phyloP scores from a whole-genome alignment of 2,888 invertebrate species.

The Sepioteuthis lessoniana region DNA sequence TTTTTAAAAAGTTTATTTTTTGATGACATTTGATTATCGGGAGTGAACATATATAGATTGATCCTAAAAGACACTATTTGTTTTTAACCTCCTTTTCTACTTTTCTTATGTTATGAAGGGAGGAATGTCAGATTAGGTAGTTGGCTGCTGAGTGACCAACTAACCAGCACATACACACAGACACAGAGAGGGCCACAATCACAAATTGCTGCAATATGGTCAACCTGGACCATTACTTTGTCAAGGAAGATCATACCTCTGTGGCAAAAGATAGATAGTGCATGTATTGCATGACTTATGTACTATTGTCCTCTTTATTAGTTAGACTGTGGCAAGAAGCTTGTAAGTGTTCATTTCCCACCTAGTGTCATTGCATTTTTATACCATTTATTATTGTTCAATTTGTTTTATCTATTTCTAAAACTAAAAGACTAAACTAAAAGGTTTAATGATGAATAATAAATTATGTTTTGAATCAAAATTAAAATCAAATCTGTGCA shows the following conservation, averaged over 20 bases:
- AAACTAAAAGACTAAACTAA: no score
- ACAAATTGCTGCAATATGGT: not conserved
- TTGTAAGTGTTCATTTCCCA: conserved; percentile 6
- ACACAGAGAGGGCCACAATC: not conserved
- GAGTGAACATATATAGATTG: not conserved
- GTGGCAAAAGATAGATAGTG: not conserved
- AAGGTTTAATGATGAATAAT: not conserved
- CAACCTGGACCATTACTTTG: not conserved
- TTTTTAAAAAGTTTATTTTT: not conserved
- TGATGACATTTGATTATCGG: not conserved
- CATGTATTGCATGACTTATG: conserved; percentile 8
- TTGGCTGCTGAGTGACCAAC: conserved; percentile 33
- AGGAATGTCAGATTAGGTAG: not conserved
- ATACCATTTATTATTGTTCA: not conserved
- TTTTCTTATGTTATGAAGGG: not conserved
- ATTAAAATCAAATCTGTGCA: no score
- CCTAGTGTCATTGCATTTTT: conserved; percentile 34
- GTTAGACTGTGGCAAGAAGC: conserved; percentile 33
- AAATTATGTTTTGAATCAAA: not conserved
- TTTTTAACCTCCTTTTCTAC: not conserved
- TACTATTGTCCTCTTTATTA: conserved; percentile 4
- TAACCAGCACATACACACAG: not conserved
- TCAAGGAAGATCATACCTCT: not conserved
- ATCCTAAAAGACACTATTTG: not conserved
- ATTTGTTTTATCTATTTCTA: not conserved